Percentiles rank a stretch among this genome's conserved stretches.
These are phyloP conservation scores for Chironex yamaguchii DNA, from an alignment of 30 jellyfish, hydroid and myxozoan genomes.

Conservation along the genomic window DNA sequence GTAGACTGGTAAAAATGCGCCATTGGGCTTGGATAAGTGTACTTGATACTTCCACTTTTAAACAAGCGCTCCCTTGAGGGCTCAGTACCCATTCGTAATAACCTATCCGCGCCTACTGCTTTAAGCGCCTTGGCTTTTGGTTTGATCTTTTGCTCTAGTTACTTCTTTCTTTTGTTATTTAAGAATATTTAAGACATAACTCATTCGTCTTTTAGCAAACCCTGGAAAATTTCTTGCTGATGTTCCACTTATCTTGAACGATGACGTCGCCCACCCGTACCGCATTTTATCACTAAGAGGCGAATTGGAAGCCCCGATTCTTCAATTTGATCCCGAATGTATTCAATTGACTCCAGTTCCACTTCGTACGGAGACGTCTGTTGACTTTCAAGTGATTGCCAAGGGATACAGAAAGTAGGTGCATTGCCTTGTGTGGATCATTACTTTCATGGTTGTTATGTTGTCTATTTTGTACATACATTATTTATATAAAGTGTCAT, in stretches of 20 bases:
- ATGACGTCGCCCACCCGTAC: slow-evolving; percentile 69
- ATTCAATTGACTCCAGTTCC: slow-evolving; percentile 84
- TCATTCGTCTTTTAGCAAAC: slow-evolving; percentile 34
- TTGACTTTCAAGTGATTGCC: slow-evolving; percentile 65
- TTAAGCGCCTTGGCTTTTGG: too few species aligned
- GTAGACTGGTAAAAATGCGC: too few species aligned
- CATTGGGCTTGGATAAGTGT: too few species aligned
- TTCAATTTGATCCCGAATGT: slow-evolving; percentile 69
- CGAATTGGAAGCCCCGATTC: slow-evolving; percentile 73
- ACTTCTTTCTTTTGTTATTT: too few species aligned
- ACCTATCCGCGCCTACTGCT: too few species aligned
- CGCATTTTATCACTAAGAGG: slow-evolving; percentile 66
- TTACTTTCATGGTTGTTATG: neutral
- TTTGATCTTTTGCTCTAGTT: too few species aligned
- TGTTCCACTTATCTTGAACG: slow-evolving; percentile 81
- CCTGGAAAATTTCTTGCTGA: slow-evolving; percentile 69
- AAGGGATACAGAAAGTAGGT: slow-evolving; percentile 77
- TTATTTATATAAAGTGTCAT: too few species aligned
- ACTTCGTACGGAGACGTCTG: slow-evolving; percentile 55
- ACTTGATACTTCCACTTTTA: too few species aligned
- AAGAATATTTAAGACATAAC: too few species aligned
- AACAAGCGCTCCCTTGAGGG: too few species aligned
- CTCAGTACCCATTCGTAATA: too few species aligned
- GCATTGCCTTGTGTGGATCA: neutral
- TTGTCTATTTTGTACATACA: neutral